A percentile compares a stretch with the other conserved stretches of the same genome.
phyloP scores from a whole-genome alignment of 2,797 vertebrate species.

The Arremon brunneinucha region DNA sequence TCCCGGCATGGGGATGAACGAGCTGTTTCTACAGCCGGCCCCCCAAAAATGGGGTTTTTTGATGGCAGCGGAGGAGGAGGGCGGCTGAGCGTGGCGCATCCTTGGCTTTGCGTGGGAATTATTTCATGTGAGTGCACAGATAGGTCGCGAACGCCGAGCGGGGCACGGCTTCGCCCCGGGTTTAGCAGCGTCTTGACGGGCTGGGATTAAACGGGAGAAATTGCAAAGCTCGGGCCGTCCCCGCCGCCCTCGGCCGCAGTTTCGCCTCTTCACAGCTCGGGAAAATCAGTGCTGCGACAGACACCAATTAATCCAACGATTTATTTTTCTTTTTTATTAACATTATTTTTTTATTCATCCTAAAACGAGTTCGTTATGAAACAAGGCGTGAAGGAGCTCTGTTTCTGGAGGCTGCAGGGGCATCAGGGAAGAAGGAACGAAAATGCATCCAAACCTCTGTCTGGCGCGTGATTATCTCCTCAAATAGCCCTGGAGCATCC shows the following conservation, averaged over 20 bases:
- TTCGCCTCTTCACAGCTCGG: background rate
- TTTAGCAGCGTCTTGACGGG: background rate
- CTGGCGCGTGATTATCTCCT: background rate
- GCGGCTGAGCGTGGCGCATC: background rate
- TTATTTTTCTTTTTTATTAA: background rate
- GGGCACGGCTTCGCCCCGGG: background rate
- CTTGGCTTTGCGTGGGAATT: constrained; percentile 25
- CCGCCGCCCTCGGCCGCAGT: background rate
- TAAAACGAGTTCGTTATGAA: background rate
- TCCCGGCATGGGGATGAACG: background rate
- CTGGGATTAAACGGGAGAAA: background rate
- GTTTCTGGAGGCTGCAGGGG: background rate
- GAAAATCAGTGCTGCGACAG: accelerated
- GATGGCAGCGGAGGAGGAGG: background rate
- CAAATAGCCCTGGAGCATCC: background rate
- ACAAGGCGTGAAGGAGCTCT: background rate
- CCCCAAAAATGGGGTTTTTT: background rate
- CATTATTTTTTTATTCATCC: background rate
- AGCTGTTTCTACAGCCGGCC: background rate
- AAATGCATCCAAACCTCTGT: background rate
- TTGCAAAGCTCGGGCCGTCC: background rate
- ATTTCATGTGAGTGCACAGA: constrained; percentile 70
- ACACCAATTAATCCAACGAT: background rate
- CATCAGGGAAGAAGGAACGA: background rate
- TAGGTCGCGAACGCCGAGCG: constrained; percentile 60